These are phyloP conservation scores for Philantomba maxwellii DNA, from an alignment of 2,113 vertebrate species.

Conservation along the genomic window DNA sequence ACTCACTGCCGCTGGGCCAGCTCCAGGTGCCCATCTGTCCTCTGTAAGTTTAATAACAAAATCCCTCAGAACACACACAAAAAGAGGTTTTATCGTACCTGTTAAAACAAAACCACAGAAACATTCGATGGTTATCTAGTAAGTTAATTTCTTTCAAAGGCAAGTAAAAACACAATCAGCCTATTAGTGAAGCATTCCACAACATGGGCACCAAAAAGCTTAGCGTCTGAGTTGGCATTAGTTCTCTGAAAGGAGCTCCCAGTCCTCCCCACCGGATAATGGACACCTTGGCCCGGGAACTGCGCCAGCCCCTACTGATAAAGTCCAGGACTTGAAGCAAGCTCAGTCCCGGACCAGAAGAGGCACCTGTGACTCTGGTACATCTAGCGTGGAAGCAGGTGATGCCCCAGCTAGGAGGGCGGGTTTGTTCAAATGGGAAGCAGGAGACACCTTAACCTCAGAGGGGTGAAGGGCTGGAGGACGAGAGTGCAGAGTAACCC, in stretches of 20 bases:
- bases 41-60: neutral
- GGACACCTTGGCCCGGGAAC: rapidly evolving
- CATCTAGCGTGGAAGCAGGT: neutral
- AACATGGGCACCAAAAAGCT: slow-evolving; percentile 29
- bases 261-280: neutral
- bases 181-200: neutral
- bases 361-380: rapidly evolving
- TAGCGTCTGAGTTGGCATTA: slow-evolving; percentile 21
- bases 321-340: neutral
- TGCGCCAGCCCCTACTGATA: neutral
- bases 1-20: neutral
- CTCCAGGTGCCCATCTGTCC: neutral
- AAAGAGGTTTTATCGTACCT: neutral
- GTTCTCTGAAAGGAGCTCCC: neutral
- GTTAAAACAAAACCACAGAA: neutral
- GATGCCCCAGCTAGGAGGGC: neutral
- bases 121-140: neutral
- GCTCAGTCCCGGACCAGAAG: slow-evolving; percentile 23
- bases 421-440: neutral
- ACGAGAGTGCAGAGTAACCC: neutral
- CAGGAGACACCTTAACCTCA: neutral
- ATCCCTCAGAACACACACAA: neutral
- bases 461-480: neutral
- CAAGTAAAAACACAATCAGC: neutral
- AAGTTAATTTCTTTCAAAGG: slow-evolving; percentile 6